These are phyloP conservation scores for Drosophila phalerata DNA, from an alignment of 2,888 invertebrate species.

Conservation along the genomic window DNA sequence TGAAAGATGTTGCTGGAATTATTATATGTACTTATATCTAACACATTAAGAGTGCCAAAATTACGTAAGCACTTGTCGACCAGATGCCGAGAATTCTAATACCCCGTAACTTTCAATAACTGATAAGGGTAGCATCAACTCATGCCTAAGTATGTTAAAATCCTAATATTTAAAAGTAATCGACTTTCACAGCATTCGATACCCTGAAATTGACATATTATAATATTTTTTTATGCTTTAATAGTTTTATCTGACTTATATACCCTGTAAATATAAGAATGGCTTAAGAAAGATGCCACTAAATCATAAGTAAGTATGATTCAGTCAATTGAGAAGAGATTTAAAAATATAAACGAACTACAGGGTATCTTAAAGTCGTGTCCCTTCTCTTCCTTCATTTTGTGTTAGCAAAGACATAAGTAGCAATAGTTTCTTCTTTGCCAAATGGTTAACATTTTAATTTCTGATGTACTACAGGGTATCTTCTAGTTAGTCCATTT, in stretches of 20 bases:
- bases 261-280: not conserved
- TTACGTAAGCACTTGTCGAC: slow-evolving; percentile 73
- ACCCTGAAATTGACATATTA: not conserved
- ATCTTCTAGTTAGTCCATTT: not conserved
- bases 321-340: not conserved
- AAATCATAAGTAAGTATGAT: not conserved
- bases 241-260: not conserved
- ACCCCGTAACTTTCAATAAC: slow-evolving; percentile 14
- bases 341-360: not conserved
- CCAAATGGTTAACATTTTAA: too few species aligned
- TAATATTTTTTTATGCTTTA: too few species aligned
- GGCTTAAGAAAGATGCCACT: not conserved
- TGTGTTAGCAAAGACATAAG: not conserved
- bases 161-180: too few species aligned
- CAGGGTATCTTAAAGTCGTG: not conserved
- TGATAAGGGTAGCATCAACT: not conserved
- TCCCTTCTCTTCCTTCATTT: fast-evolving
- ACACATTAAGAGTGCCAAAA: slow-evolving; percentile 52
- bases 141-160: not conserved
- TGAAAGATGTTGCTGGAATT: slow-evolving; percentile 45
- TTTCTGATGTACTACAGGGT: not conserved
- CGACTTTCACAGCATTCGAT: too few species aligned
- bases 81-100: slow-evolving; percentile 29
- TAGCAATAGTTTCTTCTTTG: not conserved
- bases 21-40: slow-evolving; percentile 34